Evolutionary conservation across 2,797 vertebrate species (phyloP), one percentile per base, ranked within the genome.

Genomic region (Oreochromis grahami): DNA sequence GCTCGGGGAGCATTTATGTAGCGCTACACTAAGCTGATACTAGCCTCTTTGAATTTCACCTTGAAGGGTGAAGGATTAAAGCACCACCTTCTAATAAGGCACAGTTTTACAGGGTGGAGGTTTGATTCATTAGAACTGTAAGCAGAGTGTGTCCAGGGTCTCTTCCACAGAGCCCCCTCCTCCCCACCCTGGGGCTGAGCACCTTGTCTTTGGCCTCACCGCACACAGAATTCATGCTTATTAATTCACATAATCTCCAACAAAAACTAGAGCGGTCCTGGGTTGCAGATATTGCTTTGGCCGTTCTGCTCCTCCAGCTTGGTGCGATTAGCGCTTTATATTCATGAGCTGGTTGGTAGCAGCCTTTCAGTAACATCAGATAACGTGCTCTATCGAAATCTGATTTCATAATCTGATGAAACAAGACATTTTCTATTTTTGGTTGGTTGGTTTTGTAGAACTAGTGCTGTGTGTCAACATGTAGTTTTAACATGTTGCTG

Each of bases 351-450:
- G 19, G 14, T 24, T 68, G 56, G 5, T 24, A 52, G 51, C 52
- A 53, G 52, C 52, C 21, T 53, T 53, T 53, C 11, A 29, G 26
- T 56, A 8, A 9, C 26, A 56, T 8, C 24, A 29, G 26, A 65
- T 1, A 2, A 60, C 34, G 1, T 15, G 55, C 5, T 5, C 8
- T 2, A 60, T 10, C 2, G 0, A 36, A 13, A 36, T 8, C 14
- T 56, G 53, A 56, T 29, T 56, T 9, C 2, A 36, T 36, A 36
- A 36, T 6, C 63, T 15, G 65, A 70, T 24, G 12, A 38, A 36
- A 58, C 14, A 34, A 5, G 6, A 8, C 7, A 24, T 43, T 43
- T 45, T 17, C 9, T 9, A 26, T 5, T 10, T 43, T 38, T 9
- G 34, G 8, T 11, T 21, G 50, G 9, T 52, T 17, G 9, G 53